Base-by-base conservation (phyloP, 1,140 invertebrate genomes). In the Holotrichia oblita region DNA sequence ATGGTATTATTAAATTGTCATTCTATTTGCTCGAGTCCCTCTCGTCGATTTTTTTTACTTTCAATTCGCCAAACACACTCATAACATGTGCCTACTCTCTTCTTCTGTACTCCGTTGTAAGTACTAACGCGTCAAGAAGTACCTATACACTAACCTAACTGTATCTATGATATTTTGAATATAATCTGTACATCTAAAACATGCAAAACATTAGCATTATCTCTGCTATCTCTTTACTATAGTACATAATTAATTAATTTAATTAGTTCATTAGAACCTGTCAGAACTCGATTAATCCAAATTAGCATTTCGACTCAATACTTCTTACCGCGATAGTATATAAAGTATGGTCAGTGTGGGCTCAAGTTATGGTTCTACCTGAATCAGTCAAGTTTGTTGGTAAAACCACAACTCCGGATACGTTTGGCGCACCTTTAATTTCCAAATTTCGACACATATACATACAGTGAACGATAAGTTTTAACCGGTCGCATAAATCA, bases 401-500 rank as follows among this genome's bases (percentile, higher is more conserved):
- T 55, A 55, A 55, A 55, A 55, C 48, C 48, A 55, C 48, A 55
- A 55, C 48, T 55, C 48, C 48, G 48, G 48, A 55, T 17, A 17
- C 48, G 14, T 14, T 55, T 14, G 48, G 48, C 48, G 48, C 48
- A 55, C 48, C 48, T 55, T 55, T 55, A 55, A 55, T 55, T 55
- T 55, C n/a, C 48, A 55, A 55, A 55, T 55, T 55, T 55, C 48
- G n/a, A 55, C 48, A 34, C 27, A 34, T n/a, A n/a, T n/a, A n/a
- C n/a, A n/a, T 34, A 17, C 14, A 17, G 12, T 6, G 14, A 55
- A 17, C n/a, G 48, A 55, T 55, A 55, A 34, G 14, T 55, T 55
- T 55, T n/a, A 55, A 55, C 48, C 48, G 48, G 48, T 55, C 48
- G 48, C 48, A 55, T 55, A 55, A 55, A 55, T 55, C 48, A 55